Evolutionary conservation across 2,888 invertebrate genomes (phyloP).

Genomic region (Leucania comma): DNA sequence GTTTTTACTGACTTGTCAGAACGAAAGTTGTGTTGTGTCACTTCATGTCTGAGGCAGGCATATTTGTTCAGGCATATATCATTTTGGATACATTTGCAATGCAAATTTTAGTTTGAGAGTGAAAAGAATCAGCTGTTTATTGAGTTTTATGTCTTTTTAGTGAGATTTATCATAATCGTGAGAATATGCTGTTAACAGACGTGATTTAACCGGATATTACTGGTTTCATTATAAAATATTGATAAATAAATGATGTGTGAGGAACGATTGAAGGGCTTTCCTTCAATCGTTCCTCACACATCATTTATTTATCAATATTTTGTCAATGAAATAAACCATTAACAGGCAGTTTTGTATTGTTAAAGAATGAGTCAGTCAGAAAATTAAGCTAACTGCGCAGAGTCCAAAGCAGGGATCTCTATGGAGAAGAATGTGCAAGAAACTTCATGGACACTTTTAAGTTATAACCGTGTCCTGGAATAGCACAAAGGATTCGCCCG

Average conservation of each 20-base stretch:
- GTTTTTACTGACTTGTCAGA: constrained; percentile 24
- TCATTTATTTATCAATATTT: not conserved
- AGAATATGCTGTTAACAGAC: constrained; percentile 7
- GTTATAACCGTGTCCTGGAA: too few species aligned
- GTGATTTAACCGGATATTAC: not conserved
- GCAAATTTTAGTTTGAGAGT: constrained; percentile 46
- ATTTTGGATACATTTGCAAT: constrained; percentile 51
- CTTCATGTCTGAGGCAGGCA: constrained; percentile 7
- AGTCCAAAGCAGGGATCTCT: too few species aligned
- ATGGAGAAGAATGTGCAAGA: too few species aligned
- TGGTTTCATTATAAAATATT: not conserved
- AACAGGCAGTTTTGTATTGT: not conserved
- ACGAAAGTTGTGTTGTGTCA: constrained; percentile 46
- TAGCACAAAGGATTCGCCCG: too few species aligned
- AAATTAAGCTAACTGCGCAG: too few species aligned
- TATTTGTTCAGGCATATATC: constrained; percentile 31
- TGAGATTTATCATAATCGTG: constrained; percentile 29
- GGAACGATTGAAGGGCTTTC: not conserved
- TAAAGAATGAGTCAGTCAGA: too few species aligned
- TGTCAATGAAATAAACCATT: not conserved
- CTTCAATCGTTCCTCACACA: not conserved
- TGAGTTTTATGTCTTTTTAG: constrained; percentile 18
- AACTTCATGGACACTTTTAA: too few species aligned
- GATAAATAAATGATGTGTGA: not conserved
- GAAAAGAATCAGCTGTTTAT: constrained; percentile 41